Evolutionary conservation across 2,113 vertebrate species (phyloP), one percentile per base, ranked within the genome.

Genomic region (Sterna hirundo): DNA sequence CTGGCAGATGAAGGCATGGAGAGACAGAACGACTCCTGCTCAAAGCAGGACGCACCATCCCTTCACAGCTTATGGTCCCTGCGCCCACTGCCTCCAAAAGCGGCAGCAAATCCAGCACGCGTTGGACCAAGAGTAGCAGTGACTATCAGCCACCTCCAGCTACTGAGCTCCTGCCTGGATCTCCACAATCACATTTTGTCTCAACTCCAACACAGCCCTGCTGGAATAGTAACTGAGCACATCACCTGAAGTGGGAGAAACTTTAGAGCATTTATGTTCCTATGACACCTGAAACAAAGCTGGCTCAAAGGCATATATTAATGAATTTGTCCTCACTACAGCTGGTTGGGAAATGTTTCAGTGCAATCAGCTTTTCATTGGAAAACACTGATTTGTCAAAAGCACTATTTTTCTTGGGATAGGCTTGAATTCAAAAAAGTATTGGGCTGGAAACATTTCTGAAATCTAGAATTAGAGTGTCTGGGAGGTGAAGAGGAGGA

Each of bases 201-300:
- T 83, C 68, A 58, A 13, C 36, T 81, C 47, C 60, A 55, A 40
- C 3, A 1, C 2, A 5, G 15, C 27, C 25, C 46, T 44, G 32
- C 30, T 90, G 52, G 46, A 76, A 68, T 32, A 82, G 38, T 32
- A 78, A 42, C 76, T 13, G 4, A 79, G 15, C 30, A 29, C 6
- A 19, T n/a, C 47, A 78, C 57, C 83, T 81, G 88, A 74, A 88
- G 61, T 1, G 0, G 17, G 12, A 88, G 51, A 74, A 90, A 42
- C 77, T 52, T 86, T 6, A 76, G 25, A 72, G 19, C 40, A 91
- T 91, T 96, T 91, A 40, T 92, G 52, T 94, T 96, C 55, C 88
- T 61, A 47, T 76, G 69, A 81, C 76, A 92, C 71, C 65, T 76
- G 74, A 93, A 92, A 91, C 40, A 89, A 84, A 96, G 32, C 61